Evolutionary conservation across 2,797 vertebrate genomes (phyloP).

Genomic region (Anas georgica): DNA sequence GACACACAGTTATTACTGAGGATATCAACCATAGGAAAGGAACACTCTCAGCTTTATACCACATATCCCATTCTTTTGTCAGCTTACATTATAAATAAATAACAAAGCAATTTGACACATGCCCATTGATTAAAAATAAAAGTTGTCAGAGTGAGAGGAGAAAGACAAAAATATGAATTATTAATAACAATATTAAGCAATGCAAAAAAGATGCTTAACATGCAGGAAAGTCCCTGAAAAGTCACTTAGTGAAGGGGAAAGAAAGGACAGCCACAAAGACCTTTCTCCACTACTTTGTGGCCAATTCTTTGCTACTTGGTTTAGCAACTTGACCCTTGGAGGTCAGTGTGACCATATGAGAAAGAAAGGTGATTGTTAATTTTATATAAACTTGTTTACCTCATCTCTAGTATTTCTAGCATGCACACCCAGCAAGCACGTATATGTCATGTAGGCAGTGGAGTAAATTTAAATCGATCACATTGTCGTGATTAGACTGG

Average conservation of each 20-base stretch:
- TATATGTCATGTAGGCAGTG: background rate
- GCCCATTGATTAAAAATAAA: constrained; percentile 84
- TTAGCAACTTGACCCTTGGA: background rate
- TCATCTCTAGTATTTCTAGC: background rate
- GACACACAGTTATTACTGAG: constrained; percentile 44
- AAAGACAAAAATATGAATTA: constrained; percentile 83
- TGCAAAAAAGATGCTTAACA: constrained; percentile 77
- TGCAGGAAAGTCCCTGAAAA: constrained; percentile 77
- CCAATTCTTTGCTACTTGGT: background rate
- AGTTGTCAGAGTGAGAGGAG: constrained; percentile 81
- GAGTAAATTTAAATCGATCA: background rate
- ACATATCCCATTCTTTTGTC: constrained; percentile 77
- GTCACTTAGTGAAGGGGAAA: constrained; percentile 74
- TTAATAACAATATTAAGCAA: constrained; percentile 82
- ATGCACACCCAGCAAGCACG: background rate
- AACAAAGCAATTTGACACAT: constrained; percentile 83
- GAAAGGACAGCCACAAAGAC: constrained; percentile 46
- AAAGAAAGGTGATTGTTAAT: background rate
- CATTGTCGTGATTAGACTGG: background rate
- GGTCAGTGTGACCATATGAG: accelerated
- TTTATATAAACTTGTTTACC: background rate
- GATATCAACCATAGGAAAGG: constrained; percentile 63
- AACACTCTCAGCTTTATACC: constrained; percentile 66
- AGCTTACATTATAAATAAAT: constrained; percentile 82
- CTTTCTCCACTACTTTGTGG: background rate